These are phyloP conservation scores for Crotalus adamanteus DNA, from an alignment of 2,797 vertebrate species.

Conservation along the genomic window DNA sequence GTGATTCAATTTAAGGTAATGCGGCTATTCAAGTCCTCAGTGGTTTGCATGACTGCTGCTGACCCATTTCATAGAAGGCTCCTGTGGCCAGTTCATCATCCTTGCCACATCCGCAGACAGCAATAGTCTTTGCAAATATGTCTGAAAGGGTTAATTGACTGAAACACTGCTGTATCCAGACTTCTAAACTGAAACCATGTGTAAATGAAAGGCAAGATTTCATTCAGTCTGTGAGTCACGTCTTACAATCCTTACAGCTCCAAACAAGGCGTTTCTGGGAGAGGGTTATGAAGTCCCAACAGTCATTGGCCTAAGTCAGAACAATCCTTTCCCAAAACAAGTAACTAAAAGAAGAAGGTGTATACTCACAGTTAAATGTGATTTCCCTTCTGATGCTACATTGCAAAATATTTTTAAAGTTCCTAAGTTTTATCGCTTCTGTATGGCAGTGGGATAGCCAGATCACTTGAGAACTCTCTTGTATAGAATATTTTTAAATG, in stretches of 20 bases:
- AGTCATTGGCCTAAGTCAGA: constrained; percentile 60
- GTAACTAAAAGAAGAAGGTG: constrained; percentile 50
- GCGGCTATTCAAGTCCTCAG: not conserved
- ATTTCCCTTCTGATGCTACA: constrained; percentile 35
- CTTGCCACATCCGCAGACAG: constrained; percentile 3
- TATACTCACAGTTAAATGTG: constrained; percentile 43
- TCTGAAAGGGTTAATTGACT: constrained; percentile 73
- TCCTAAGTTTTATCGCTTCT: constrained; percentile 30
- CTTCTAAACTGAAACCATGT: constrained; percentile 81
- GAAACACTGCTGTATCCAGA: constrained; percentile 75
- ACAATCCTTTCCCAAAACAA: constrained; percentile 46
- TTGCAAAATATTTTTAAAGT: constrained; percentile 35
- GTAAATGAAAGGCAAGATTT: constrained; percentile 76
- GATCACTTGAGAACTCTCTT: not conserved
- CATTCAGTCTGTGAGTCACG: constrained; percentile 71
- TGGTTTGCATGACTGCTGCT: not conserved
- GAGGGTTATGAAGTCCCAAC: constrained; percentile 63
- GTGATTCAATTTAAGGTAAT: not conserved
- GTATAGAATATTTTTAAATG: not conserved
- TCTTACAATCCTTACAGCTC: constrained; percentile 76
- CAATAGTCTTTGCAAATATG: constrained; percentile 39
- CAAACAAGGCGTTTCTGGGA: constrained; percentile 69
- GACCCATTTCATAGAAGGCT: not conserved
- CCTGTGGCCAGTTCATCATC: constrained; percentile 12
- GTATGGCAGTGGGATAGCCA: not conserved